These are phyloP conservation scores for Paralinhomoeus sp. DNA, from an alignment of 2,888 invertebrate species.

Conservation along the genomic window DNA sequence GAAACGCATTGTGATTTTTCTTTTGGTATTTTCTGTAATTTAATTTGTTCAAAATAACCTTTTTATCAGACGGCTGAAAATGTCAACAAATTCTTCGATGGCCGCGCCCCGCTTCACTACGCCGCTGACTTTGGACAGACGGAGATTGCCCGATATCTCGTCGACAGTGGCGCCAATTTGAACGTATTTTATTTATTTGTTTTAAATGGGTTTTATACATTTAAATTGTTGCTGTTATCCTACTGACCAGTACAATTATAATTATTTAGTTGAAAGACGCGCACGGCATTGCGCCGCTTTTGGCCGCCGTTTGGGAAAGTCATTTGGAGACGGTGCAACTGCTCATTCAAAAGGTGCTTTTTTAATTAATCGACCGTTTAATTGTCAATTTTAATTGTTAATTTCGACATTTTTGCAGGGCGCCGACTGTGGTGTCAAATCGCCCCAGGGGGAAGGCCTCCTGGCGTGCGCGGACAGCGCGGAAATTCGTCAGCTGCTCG, in stretches of 20 bases:
- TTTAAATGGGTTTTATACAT: background rate
- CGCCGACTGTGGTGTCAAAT: too few relatives aligned
- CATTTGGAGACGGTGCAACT: constrained; percentile 71
- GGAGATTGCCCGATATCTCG: constrained; percentile 60
- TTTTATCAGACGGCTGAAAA: constrained; percentile 5
- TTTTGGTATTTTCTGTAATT: background rate
- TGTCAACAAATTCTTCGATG: constrained; percentile 62
- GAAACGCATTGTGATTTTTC: background rate
- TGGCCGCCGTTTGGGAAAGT: constrained; percentile 91
- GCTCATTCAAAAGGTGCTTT: constrained; percentile 54
- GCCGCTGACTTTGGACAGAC: constrained; percentile 89
- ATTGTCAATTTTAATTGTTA: background rate
- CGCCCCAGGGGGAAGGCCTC: too few relatives aligned
- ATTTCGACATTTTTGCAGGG: too few relatives aligned
- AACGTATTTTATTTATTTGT: constrained; percentile 51
- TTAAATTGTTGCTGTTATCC: background rate
- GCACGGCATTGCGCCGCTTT: constrained; percentile 73
- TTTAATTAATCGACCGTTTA: background rate
- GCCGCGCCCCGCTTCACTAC: constrained; percentile 60
- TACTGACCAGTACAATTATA: too few relatives aligned
- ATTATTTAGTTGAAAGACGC: constrained; percentile 77
- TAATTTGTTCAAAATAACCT: background rate
- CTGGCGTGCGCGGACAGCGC: too few relatives aligned
- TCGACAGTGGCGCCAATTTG: constrained; percentile 68
- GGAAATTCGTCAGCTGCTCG: too few relatives aligned